These are phyloP conservation scores for Sinonovacula constricta DNA, from an alignment of 1,140 invertebrate species.

Conservation along the genomic window DNA sequence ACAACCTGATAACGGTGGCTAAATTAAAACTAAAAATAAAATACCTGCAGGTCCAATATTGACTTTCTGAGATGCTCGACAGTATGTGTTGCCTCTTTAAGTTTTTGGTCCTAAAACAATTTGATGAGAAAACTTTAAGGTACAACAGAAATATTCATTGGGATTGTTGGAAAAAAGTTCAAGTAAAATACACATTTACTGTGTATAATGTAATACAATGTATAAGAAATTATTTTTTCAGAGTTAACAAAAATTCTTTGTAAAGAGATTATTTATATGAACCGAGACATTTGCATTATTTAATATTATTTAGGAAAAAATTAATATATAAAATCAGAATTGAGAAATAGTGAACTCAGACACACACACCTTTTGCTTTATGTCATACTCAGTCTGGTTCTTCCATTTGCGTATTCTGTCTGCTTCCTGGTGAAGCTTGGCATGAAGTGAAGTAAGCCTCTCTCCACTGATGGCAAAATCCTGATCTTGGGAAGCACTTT, in stretches of 20 bases:
- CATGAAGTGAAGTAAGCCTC: slow-evolving; percentile 69
- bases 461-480: slow-evolving; percentile 48
- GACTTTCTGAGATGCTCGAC: slow-evolving; percentile 73
- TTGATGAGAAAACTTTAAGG: background rate
- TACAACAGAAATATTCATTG: no score
- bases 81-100: slow-evolving; percentile 64
- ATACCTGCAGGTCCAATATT: slow-evolving; percentile 73
- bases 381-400: slow-evolving; percentile 74
- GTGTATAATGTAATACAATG: background rate
- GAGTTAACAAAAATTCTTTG: background rate
- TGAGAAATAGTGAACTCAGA: background rate
- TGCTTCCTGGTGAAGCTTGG: slow-evolving; percentile 73
- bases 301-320: background rate
- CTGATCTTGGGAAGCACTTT: no score
- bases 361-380: slow-evolving; percentile 73
- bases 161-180: background rate
- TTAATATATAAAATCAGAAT: background rate
- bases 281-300: background rate
- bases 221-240: background rate
- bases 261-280: background rate
- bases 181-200: background rate
- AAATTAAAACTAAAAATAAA: no score
- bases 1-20: no score
- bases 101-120: slow-evolving; percentile 70
- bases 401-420: slow-evolving; percentile 77